A percentile compares a stretch with the other conserved stretches of the same genome.
Evolutionary conservation across 2,888 invertebrate genomes (phyloP).

Genomic region (Synergus laeviventris): DNA sequence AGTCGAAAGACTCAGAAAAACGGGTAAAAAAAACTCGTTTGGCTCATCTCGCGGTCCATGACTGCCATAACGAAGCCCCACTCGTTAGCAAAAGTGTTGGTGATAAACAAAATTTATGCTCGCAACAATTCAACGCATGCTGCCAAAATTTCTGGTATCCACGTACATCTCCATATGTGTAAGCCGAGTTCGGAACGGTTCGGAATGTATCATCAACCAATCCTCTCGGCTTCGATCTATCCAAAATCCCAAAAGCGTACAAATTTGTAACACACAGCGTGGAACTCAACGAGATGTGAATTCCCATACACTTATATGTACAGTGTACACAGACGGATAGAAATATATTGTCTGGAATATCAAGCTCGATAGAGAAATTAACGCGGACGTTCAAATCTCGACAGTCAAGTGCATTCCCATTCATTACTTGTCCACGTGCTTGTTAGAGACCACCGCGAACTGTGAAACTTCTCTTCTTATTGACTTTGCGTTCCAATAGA

Average conservation of each 20-base stretch:
- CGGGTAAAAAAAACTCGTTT: background rate
- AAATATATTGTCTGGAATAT: constrained; percentile 24
- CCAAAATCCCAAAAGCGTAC: constrained; percentile 14
- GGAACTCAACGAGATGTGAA: constrained; percentile 24
- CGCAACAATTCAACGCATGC: constrained; percentile 9
- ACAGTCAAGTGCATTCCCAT: constrained; percentile 8
- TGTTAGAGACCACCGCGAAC: background rate
- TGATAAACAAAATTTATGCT: background rate
- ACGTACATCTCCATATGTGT: background rate
- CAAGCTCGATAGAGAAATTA: background rate
- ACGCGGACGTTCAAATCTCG: constrained; percentile 1
- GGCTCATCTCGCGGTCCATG: background rate
- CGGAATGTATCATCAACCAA: constrained; percentile 21
- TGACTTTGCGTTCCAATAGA: background rate
- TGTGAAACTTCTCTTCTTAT: background rate
- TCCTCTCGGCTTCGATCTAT: constrained; percentile 15
- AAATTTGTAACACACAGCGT: constrained; percentile 14
- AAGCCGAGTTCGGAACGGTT: constrained; percentile 25
- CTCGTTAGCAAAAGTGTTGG: background rate
- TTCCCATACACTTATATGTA: background rate
- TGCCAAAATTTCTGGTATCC: background rate
- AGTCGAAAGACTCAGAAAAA: background rate
- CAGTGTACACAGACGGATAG: background rate
- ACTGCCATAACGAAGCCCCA: background rate
- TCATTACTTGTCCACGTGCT: background rate